These are phyloP conservation scores for Hydrozoanthus gracilis DNA, from an alignment of 92 coral and sea anemone genomes.

Conservation along the genomic window DNA sequence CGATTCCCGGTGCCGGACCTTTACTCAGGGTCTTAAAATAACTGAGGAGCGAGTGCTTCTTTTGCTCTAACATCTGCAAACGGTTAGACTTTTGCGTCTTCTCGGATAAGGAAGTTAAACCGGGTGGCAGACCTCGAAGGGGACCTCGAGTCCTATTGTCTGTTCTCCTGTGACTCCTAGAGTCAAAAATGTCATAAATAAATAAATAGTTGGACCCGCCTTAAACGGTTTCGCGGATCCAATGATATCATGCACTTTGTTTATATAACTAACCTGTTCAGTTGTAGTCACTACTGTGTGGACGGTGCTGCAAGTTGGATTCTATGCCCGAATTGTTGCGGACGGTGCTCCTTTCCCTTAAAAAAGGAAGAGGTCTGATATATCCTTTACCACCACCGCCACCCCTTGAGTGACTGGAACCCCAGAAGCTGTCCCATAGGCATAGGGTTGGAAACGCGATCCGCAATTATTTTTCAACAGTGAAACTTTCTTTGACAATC, in stretches of 20 bases:
- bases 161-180: no score
- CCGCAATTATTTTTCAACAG: conserved; percentile 30
- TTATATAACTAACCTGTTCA: conserved; percentile 54
- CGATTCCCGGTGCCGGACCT: no score
- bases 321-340: background rate
- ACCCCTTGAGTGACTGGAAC: conserved; percentile 15
- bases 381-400: conserved; percentile 33
- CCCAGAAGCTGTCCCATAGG: conserved; percentile 21
- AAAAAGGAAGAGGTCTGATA: conserved; percentile 31
- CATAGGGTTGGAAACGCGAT: conserved; percentile 45
- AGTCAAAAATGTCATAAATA: no score
- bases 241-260: conserved; percentile 15
- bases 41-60: no score
- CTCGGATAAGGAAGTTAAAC: no score
- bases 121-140: no score
- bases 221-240: conserved; percentile 47
- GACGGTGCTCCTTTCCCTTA: conserved; percentile 46
- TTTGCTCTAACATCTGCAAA: no score
- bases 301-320: background rate
- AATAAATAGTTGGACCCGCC: no score
- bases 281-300: background rate
- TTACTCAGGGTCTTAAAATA: no score
- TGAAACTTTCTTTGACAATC: conserved; percentile 36
- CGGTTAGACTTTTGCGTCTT: no score
- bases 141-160: no score